Evolutionary conservation across 2,113 vertebrate genomes (phyloP).

Genomic region (Serilophus lunatus): DNA sequence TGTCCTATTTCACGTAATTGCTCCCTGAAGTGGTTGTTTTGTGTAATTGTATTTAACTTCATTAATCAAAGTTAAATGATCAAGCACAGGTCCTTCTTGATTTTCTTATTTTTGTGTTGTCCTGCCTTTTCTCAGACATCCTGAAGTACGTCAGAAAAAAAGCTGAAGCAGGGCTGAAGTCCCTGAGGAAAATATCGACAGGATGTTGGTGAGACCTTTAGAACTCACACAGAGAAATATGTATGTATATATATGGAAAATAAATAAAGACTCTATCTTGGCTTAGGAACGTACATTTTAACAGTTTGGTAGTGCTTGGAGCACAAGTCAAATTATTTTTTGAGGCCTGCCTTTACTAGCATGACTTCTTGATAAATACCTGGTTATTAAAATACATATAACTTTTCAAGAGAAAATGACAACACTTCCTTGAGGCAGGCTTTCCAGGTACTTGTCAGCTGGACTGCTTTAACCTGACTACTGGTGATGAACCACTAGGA

Average conservation of each 20-base stretch:
- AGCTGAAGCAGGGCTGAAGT: background rate
- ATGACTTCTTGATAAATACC: background rate
- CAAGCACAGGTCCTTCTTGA: background rate
- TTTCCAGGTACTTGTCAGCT: background rate
- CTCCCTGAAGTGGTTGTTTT: background rate
- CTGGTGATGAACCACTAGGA: background rate
- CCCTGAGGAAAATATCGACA: constrained; percentile 25
- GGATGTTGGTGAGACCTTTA: background rate
- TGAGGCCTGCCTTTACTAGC: background rate
- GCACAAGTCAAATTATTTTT: background rate
- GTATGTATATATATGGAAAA: background rate
- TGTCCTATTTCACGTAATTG: background rate
- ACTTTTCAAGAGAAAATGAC: background rate
- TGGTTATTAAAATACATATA: background rate
- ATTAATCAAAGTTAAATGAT: background rate
- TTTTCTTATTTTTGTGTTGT: background rate
- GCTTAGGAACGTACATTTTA: constrained; percentile 20
- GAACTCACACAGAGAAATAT: background rate
- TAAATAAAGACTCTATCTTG: constrained; percentile 15
- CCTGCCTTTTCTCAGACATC: background rate
- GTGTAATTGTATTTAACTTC: background rate
- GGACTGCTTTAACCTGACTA: background rate
- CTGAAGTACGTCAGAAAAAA: background rate
- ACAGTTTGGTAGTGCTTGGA: background rate
- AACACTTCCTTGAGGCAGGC: background rate